These are phyloP conservation scores for Iguana delicatissima DNA, from an alignment of 2,797 vertebrate species.

Conservation along the genomic window DNA sequence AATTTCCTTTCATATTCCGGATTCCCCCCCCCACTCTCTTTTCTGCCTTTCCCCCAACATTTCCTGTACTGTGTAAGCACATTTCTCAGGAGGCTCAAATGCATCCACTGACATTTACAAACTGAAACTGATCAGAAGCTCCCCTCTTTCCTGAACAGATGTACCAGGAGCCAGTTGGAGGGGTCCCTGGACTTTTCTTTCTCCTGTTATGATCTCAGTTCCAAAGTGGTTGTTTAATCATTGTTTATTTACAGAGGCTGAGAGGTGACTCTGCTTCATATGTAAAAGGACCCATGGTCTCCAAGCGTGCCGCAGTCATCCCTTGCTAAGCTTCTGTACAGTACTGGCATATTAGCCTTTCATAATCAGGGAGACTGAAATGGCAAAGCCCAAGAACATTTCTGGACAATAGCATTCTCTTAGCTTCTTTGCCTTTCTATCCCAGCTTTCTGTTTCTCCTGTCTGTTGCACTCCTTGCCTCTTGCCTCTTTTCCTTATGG, in stretches of 20 bases:
- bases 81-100: constrained; percentile 29
- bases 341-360: background rate
- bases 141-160: constrained; percentile 12
- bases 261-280: constrained; percentile 1
- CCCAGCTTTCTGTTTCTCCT: constrained; percentile 42
- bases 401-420: constrained; percentile 6
- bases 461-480: constrained; percentile 36
- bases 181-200: background rate
- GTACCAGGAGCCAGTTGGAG: background rate
- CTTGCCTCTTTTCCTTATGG: constrained; percentile 23
- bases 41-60: constrained; percentile 62
- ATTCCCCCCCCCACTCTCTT: constrained; percentile 22
- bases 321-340: background rate
- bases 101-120: constrained; percentile 22
- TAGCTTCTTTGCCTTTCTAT: constrained; percentile 54
- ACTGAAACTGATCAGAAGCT: constrained; percentile 24
- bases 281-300: constrained; percentile 17
- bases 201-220: constrained; percentile 11
- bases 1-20: constrained; percentile 45
- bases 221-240: constrained; percentile 1
- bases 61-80: constrained; percentile 36
- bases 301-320: background rate
- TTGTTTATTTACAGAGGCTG: constrained; percentile 25
- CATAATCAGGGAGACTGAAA: background rate
- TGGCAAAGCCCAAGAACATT: background rate